phyloP scores from a whole-genome alignment of 1,140 invertebrate genomes.

The Scaptomyza hsui region DNA sequence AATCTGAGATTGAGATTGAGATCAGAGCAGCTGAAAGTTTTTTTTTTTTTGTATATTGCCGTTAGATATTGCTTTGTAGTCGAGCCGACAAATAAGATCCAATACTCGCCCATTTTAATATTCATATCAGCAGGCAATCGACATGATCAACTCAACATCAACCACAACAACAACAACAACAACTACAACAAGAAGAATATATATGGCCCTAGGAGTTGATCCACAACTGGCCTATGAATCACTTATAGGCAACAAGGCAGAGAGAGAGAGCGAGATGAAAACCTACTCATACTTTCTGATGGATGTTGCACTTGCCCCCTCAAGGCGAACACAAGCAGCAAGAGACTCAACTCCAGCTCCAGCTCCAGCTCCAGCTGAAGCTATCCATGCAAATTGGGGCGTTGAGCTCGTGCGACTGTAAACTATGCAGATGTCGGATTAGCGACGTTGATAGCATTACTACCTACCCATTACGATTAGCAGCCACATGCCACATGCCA shows the following conservation, averaged over 20 bases:
- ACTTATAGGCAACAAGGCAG: conserved; percentile 49
- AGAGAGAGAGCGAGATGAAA: background rate
- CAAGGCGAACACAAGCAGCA: conserved; percentile 24
- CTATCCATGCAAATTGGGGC: conserved; percentile 30
- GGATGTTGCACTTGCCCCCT: conserved; percentile 13
- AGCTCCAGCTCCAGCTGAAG: conserved; percentile 8
- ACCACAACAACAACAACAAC: conserved; percentile 23
- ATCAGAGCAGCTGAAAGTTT: conserved; percentile 34
- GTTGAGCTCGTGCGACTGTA: conserved; percentile 13
- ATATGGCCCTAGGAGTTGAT: conserved; percentile 46
- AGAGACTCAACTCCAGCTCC: background rate
- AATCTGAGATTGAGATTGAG: conserved; percentile 20
- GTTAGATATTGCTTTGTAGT: conserved; percentile 76
- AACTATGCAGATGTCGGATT: conserved; percentile 31
- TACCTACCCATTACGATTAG: conserved; percentile 10
- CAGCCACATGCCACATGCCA: conserved; percentile 10
- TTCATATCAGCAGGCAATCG: conserved; percentile 68
- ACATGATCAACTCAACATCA: conserved; percentile 55
- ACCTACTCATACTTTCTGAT: background rate
- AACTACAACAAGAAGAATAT: conserved; percentile 7
- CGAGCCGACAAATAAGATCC: conserved; percentile 67
- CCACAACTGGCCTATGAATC: conserved; percentile 58
- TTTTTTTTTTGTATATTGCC: conserved; percentile 42
- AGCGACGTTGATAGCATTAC: conserved; percentile 11
- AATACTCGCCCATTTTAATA: conserved; percentile 61